Evolutionary conservation across 2,888 invertebrate genomes (phyloP), one percentile per base, ranked within the genome.

Genomic region (Thereva unica): DNA sequence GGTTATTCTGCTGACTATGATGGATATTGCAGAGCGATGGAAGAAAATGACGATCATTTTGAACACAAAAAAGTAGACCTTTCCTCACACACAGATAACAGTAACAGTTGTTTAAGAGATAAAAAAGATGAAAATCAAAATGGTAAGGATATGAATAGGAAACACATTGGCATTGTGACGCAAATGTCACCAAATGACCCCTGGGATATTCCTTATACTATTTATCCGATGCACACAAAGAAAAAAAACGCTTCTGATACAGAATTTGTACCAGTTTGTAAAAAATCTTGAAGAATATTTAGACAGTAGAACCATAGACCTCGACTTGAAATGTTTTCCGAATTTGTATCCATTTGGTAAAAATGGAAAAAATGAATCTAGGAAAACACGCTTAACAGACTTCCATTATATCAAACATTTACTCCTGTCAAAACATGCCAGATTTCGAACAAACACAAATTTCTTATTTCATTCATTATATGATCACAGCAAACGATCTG

Each of bases 401-500:
- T 12, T 37, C 10, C 68, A 72, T 53, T 73, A 63, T 49, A 71
- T 73, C 47, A 75, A 74, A 71, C 5, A 41, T 10, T 50, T 66
- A 54, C 41, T 75, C 12, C 69, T 69, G 70, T 75, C 74, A 4
- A 70, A 69, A 50, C 70, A 75, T 70, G 44, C 70, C 7, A 54
- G 68, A 53, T 76, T 73, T 68, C 67, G 74, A 23, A 23, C 23
- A 23, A 23, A 23, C 23, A 47, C 56, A 71, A 35, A 72, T 74
- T 68, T 68, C 40, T 75, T 2, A 75, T 75, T 68, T 73, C 67
- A 63, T 10, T 68, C 72, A 52, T 67, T 73, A 41, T 66, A 72
- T 59, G 67, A 73, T 52, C 65, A 55, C 35, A 74, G 74, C 53
- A 69, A 71, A 5, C 66, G 72, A 44, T 72, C 72, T 68, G 38